Conservation (phyloP, 2,888 invertebrate genomes). For the Calameuta filiformis region DNA sequence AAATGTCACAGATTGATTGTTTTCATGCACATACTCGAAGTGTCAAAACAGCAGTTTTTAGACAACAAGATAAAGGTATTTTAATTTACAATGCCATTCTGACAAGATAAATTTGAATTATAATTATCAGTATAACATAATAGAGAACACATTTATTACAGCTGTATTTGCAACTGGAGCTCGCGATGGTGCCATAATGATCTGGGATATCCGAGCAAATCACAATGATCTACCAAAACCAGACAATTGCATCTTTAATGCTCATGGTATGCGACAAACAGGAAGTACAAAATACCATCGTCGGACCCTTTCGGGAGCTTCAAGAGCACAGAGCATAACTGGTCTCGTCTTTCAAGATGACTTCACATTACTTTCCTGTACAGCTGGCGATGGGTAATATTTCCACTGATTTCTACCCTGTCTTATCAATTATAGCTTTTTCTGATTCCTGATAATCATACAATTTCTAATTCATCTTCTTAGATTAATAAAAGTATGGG, state of each 20-base stretch:
- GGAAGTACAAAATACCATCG: constrained; percentile 58
- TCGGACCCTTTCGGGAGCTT: constrained; percentile 56
- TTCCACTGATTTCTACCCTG: neutral
- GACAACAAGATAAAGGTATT: constrained; percentile 72
- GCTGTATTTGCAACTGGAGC: constrained; percentile 89
- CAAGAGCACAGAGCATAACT: constrained; percentile 81
- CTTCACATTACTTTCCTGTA: constrained; percentile 82
- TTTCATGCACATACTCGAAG: constrained; percentile 85
- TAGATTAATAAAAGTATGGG: constrained; percentile 86
- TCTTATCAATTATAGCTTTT: neutral
- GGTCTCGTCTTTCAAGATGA: constrained; percentile 86
- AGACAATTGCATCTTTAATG: constrained; percentile 78
- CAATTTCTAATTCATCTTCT: constrained; percentile 1
- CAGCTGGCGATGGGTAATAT: constrained; percentile 83
- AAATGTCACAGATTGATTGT: constrained; percentile 67
- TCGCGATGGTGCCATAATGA: constrained; percentile 85
- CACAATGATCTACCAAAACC: constrained; percentile 69
- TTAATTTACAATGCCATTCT: constrained; percentile 1
- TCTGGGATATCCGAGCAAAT: constrained; percentile 83
- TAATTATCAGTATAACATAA: neutral
- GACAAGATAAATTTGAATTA: constrained; percentile 1
- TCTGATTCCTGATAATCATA: neutral
- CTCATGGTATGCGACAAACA: constrained; percentile 70
- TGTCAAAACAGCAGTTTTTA: constrained; percentile 84
- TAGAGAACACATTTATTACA: constrained; percentile 45